phyloP scores from a whole-genome alignment of 2,888 invertebrate genomes.

The Fragum whitleyi region DNA sequence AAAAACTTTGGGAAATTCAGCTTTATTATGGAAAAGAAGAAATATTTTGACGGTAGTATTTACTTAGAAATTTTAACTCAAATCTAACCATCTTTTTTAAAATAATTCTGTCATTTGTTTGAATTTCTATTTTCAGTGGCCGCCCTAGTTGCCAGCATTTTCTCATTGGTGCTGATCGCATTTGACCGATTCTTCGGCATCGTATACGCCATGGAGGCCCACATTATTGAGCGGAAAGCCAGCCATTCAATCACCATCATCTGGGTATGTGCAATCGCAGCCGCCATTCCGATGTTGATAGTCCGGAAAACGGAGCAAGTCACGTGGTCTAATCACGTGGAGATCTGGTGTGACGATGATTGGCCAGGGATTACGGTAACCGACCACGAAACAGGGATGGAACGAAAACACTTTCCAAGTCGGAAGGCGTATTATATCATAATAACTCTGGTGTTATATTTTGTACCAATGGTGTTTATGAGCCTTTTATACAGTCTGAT shows the following conservation, averaged over 20 bases:
- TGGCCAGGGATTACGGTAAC: slow-evolving; percentile 72
- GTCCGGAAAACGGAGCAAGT: slow-evolving; percentile 86
- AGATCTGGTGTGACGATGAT: slow-evolving; percentile 90
- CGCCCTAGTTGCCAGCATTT: slow-evolving; percentile 91
- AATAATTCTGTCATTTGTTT: no score
- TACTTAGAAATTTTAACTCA: no score
- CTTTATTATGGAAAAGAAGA: no score
- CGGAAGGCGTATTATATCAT: slow-evolving; percentile 92
- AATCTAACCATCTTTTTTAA: no score
- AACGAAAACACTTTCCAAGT: slow-evolving; percentile 82
- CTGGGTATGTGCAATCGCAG: slow-evolving; percentile 89
- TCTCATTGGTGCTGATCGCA: slow-evolving; percentile 92
- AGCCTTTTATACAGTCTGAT: slow-evolving; percentile 91
- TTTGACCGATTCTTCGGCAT: slow-evolving; percentile 94
- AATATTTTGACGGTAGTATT: no score
- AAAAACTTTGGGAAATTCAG: no score
- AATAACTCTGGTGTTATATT: slow-evolving; percentile 90
- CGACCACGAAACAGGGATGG: slow-evolving; percentile 47
- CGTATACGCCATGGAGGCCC: slow-evolving; percentile 90
- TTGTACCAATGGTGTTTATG: slow-evolving; percentile 92
- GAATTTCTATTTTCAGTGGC: slow-evolving; percentile 87
- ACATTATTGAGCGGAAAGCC: slow-evolving; percentile 89
- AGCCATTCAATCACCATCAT: slow-evolving; percentile 88
- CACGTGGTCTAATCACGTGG: slow-evolving; percentile 91
- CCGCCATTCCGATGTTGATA: slow-evolving; percentile 87